Evolutionary conservation across 53 echinoderm and acorn worm genomes (phyloP).

Genomic region (Arbacia lixula): DNA sequence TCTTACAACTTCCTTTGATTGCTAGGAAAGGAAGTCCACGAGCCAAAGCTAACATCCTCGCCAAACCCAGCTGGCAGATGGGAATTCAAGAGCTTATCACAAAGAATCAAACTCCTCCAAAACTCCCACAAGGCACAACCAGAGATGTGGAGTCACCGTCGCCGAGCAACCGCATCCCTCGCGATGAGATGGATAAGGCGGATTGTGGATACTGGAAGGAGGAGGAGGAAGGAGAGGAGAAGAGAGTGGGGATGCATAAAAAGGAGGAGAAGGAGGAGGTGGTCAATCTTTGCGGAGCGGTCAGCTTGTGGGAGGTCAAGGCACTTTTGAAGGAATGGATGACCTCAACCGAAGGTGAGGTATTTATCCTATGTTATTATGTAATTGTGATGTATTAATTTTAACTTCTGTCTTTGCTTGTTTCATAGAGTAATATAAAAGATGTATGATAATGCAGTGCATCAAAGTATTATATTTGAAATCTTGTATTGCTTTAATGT

Average conservation of each 20-base stretch:
- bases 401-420: neutral
- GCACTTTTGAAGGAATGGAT: constrained; percentile 89
- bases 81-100: constrained; percentile 28
- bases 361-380: neutral
- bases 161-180: constrained; percentile 9
- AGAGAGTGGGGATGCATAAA: constrained; percentile 5
- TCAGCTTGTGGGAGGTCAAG: constrained; percentile 82
- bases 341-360: constrained; percentile 67
- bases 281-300: constrained; percentile 87
- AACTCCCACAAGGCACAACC: constrained; percentile 49
- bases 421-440: too few relatives aligned
- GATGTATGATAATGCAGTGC: too few relatives aligned
- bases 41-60: constrained; percentile 4
- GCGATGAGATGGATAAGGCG: neutral
- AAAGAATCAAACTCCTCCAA: constrained; percentile 67
- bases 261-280: neutral
- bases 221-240: constrained; percentile 6
- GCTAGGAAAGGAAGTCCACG: constrained; percentile 25
- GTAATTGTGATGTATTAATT: neutral
- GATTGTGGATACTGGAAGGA: neutral
- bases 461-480: too few relatives aligned
- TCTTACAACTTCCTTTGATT: neutral
- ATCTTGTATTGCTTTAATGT: too few relatives aligned
- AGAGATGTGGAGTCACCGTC: neutral
- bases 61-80: constrained; percentile 28